Conservation (phyloP, 2,113 vertebrate genomes). For the Delphinapterus leucas region DNA sequence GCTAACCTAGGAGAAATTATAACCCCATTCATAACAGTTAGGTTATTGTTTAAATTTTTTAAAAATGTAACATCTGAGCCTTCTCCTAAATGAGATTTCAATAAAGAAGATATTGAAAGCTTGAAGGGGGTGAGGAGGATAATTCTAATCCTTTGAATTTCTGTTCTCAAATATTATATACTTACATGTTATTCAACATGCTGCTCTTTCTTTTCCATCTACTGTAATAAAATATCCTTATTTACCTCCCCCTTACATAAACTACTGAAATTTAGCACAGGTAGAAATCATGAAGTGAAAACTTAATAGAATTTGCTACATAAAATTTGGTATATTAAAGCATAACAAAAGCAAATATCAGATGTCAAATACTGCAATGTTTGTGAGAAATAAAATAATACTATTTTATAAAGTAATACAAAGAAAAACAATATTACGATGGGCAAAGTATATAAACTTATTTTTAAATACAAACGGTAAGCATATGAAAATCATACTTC, state of each 20-base stretch:
- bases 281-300: not conserved
- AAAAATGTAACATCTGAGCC: not conserved
- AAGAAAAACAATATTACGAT: not conserved
- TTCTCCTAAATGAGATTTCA: not conserved
- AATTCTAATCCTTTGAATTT: not conserved
- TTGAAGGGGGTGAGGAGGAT: not conserved
- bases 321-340: not conserved
- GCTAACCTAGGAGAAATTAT: not conserved
- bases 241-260: not conserved
- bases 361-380: not conserved
- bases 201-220: not conserved
- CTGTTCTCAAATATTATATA: not conserved
- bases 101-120: not conserved
- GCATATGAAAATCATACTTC: not conserved
- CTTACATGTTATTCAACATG: not conserved
- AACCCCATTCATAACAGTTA: not conserved
- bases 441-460: not conserved
- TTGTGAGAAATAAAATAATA: not conserved
- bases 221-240: not conserved
- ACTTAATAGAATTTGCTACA: not conserved
- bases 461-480: not conserved
- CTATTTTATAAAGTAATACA: not conserved
- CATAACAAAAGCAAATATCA: not conserved
- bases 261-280: not conserved
- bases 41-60: not conserved